phyloP scores from a whole-genome alignment of 1,140 invertebrate genomes.

The Hesperophylax magnus region DNA sequence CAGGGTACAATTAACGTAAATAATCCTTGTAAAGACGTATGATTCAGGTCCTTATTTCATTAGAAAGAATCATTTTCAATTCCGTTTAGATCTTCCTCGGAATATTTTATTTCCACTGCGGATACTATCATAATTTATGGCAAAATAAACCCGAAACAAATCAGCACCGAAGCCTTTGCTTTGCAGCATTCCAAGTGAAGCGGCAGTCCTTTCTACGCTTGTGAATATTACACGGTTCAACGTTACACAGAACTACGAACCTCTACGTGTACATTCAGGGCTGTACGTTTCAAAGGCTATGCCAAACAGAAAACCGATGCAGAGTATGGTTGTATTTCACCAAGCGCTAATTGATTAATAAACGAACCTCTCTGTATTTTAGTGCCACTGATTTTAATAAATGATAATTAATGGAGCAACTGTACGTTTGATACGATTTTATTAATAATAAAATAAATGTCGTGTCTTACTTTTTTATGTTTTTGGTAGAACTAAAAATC shows the following conservation, averaged over 20 bases:
- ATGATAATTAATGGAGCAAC: too few species aligned
- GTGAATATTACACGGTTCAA: conserved; percentile 26
- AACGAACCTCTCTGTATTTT: neutral
- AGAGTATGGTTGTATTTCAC: neutral
- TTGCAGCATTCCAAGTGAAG: neutral
- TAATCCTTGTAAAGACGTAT: too few species aligned
- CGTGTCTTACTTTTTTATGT: too few species aligned
- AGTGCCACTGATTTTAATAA: too few species aligned
- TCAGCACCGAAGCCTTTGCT: conserved; percentile 14
- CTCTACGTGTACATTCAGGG: too few species aligned
- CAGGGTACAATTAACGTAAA: too few species aligned
- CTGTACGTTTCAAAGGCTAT: conserved; percentile 28
- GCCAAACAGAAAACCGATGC: conserved; percentile 15
- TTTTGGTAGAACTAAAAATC: too few species aligned
- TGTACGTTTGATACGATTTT: too few species aligned
- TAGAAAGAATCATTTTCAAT: conserved; percentile 1
- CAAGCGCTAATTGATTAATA: conserved; percentile 21
- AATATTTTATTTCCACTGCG: conserved; percentile 26
- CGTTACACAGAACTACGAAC: neutral
- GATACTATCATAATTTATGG: conserved; percentile 36
- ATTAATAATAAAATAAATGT: too few species aligned
- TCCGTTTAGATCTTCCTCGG: neutral
- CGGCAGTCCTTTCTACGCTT: conserved; percentile 6
- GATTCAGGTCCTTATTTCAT: too few species aligned
- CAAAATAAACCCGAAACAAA: conserved; percentile 33